Conservation (phyloP, 2,113 vertebrate species). For the Lepidothrix coronata region DNA sequence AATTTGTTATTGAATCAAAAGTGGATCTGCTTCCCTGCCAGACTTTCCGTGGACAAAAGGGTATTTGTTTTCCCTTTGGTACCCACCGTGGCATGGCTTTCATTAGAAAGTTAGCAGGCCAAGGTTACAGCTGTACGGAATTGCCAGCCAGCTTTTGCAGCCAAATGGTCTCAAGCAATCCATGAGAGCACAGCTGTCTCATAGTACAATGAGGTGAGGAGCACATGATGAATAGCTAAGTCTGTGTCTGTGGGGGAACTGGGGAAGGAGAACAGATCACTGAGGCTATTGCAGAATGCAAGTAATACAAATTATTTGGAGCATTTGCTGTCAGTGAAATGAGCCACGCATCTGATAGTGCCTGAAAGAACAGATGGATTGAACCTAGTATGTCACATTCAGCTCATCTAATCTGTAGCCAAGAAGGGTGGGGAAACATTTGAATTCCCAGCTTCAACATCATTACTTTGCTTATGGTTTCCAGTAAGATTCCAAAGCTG, state of each 20-base stretch:
- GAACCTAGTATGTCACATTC: not conserved
- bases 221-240: not conserved
- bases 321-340: constrained; percentile 10
- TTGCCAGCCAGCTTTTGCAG: constrained; percentile 37
- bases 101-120: not conserved
- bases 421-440: not conserved
- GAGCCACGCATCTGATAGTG: not conserved
- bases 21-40: constrained; percentile 5
- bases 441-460: constrained; percentile 12
- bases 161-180: constrained; percentile 6
- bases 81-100: constrained; percentile 36
- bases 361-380: not conserved
- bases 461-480: not conserved
- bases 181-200: constrained; percentile 27
- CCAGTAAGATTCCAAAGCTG: not conserved
- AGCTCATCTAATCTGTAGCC: not conserved
- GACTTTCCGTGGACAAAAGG: constrained; percentile 16
- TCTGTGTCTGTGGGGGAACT: not conserved
- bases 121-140: constrained; percentile 36
- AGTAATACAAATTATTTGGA: constrained; percentile 1
- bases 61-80: constrained; percentile 43
- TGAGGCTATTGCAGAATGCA: not conserved
- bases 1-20: constrained; percentile 44
- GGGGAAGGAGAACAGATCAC: not conserved
- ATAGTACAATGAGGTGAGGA: not conserved